Percentiles rank a stretch among this genome's conserved stretches.
Conservation (phyloP, 2,888 invertebrate genomes). For the Cryptops parisi region DNA sequence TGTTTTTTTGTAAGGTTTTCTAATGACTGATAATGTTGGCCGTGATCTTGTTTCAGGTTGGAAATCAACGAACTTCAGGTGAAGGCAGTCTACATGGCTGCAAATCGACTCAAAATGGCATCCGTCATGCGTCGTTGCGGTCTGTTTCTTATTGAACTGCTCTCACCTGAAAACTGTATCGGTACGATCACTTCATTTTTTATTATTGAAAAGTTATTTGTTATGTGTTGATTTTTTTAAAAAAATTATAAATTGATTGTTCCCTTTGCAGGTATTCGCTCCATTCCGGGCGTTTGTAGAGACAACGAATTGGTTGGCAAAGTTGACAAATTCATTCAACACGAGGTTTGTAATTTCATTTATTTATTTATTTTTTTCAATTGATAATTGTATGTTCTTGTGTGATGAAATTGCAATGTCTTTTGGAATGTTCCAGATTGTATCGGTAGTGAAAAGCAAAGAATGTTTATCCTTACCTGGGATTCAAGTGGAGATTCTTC, state of each 20-base stretch:
- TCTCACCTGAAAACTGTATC: slow-evolving; percentile 41
- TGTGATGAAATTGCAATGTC: not conserved
- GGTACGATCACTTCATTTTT: slow-evolving; percentile 19
- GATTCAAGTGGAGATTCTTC: slow-evolving; percentile 56
- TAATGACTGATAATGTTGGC: not conserved
- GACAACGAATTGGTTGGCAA: slow-evolving; percentile 42
- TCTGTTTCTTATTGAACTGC: slow-evolving; percentile 48
- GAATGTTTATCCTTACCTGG: slow-evolving; percentile 49
- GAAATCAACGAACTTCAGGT: slow-evolving; percentile 42
- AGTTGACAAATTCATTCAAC: slow-evolving; percentile 54
- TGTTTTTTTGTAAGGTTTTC: not conserved
- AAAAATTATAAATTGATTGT: not conserved
- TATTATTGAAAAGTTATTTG: not conserved
- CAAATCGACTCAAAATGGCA: slow-evolving; percentile 59
- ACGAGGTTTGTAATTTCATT: slow-evolving; percentile 48
- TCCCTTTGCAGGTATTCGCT: slow-evolving; percentile 33
- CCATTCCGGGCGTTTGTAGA: slow-evolving; percentile 40
- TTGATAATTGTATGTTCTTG: not conserved
- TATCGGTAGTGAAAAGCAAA: slow-evolving; percentile 46
- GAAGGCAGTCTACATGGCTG: slow-evolving; percentile 63
- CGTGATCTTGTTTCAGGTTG: slow-evolving; percentile 36
- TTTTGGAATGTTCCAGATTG: slow-evolving; percentile 39
- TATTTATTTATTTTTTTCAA: no score
- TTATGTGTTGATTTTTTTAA: not conserved
- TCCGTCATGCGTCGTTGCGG: slow-evolving; percentile 56